Conservation (phyloP, 2,888 invertebrate genomes). For the Ditula angustiorana region DNA sequence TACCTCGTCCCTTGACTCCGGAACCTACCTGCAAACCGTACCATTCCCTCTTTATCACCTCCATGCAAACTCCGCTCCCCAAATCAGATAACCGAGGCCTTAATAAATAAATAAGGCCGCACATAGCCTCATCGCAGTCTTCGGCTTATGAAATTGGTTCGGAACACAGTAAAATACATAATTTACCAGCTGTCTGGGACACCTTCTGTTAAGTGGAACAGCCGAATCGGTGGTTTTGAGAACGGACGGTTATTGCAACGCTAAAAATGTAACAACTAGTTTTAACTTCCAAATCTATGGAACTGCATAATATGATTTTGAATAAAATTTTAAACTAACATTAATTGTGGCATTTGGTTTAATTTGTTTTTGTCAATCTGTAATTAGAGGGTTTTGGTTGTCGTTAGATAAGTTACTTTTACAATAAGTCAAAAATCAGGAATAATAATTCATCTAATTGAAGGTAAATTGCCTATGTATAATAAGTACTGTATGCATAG, state of each 20-base stretch:
- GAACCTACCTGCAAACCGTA: neutral
- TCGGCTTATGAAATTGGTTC: constrained; percentile 76
- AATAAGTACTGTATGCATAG: too few species aligned
- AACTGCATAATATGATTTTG: too few species aligned
- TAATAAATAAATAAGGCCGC: constrained; percentile 38
- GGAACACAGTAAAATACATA: constrained; percentile 77
- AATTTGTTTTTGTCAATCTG: too few species aligned
- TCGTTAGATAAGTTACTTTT: too few species aligned
- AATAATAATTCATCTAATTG: too few species aligned
- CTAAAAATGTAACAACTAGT: too few species aligned
- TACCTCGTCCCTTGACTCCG: neutral
- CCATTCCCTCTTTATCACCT: neutral
- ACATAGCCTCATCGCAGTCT: constrained; percentile 34
- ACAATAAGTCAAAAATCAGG: too few species aligned
- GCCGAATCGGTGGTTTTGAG: constrained; percentile 14
- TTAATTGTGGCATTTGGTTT: too few species aligned
- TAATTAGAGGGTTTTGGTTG: too few species aligned
- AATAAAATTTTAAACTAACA: too few species aligned
- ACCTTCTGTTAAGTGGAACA: constrained; percentile 40
- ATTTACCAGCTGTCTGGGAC: constrained; percentile 61
- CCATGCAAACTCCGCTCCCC: constrained; percentile 20
- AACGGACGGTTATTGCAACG: neutral
- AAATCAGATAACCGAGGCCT: constrained; percentile 30
- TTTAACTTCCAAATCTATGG: too few species aligned
- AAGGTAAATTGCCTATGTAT: too few species aligned